Conservation (phyloP, 2,888 invertebrate genomes). For the Agrochola macilenta region DNA sequence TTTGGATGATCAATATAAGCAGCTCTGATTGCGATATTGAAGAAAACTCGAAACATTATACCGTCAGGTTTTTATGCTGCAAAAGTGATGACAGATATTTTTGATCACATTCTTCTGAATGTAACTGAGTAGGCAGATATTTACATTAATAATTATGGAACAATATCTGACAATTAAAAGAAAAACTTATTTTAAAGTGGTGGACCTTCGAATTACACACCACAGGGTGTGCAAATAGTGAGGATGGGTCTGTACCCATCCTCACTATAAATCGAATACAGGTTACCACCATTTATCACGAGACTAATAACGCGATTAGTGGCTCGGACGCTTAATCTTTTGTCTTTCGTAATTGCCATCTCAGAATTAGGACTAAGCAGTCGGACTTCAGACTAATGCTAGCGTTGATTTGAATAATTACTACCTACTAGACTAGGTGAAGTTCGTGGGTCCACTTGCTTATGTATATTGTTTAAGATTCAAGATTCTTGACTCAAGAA, state of each 20-base stretch:
- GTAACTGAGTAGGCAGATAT: too few species aligned
- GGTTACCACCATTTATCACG: conserved; percentile 25
- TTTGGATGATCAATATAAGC: too few species aligned
- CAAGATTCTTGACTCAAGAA: background rate
- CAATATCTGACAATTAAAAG: too few species aligned
- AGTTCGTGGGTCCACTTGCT: conserved; percentile 6
- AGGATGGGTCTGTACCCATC: background rate
- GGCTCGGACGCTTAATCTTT: conserved; percentile 32
- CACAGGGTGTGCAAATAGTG: too few species aligned
- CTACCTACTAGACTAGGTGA: background rate
- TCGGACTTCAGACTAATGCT: background rate
- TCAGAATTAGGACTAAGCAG: conserved; percentile 17
- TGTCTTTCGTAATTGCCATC: conserved; percentile 34
- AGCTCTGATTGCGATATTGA: too few species aligned
- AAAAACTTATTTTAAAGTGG: too few species aligned
- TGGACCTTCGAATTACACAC: background rate
- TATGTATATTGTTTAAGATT: background rate
- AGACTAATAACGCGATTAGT: conserved; percentile 26
- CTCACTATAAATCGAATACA: background rate
- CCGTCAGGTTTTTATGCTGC: too few species aligned
- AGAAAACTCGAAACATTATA: too few species aligned
- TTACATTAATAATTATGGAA: too few species aligned
- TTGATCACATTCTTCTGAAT: too few species aligned
- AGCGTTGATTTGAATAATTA: conserved; percentile 43
- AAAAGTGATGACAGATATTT: too few species aligned